Evolutionary conservation across 2,113 vertebrate genomes (phyloP).

Genomic region (Solenodon paradoxus): DNA sequence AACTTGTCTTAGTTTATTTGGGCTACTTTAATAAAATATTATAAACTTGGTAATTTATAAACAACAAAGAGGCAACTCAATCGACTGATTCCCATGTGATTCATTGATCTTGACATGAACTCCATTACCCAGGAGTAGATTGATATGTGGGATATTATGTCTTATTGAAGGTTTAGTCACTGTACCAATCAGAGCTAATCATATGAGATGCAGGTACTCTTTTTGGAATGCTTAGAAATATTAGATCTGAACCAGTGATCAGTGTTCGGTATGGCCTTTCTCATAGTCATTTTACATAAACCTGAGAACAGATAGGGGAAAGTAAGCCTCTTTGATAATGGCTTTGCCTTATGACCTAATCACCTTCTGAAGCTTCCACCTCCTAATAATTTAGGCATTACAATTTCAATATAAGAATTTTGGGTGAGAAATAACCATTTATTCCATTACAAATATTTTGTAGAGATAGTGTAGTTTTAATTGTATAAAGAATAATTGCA

Average conservation of each 20-base stretch:
- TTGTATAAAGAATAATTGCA: not conserved
- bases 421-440: not conserved
- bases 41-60: not conserved
- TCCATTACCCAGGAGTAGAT: not conserved
- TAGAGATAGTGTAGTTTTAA: not conserved
- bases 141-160: not conserved
- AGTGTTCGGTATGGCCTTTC: not conserved
- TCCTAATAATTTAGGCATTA: too few species aligned
- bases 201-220: not conserved
- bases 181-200: not conserved
- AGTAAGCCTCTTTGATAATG: not conserved
- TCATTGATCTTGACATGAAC: constrained; percentile 6
- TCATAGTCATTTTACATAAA: not conserved
- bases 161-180: not conserved
- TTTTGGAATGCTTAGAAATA: not conserved
- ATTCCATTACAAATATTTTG: not conserved
- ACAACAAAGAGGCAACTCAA: not conserved
- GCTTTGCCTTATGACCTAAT: not conserved
- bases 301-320: not conserved
- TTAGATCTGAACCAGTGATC: not conserved
- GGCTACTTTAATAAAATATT: not conserved
- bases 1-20: not conserved
- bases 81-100: not conserved
- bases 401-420: not conserved
- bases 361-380: too few species aligned